Evolutionary conservation across 2,113 vertebrate genomes (phyloP).

Genomic region (Thamnophis sirtalis): DNA sequence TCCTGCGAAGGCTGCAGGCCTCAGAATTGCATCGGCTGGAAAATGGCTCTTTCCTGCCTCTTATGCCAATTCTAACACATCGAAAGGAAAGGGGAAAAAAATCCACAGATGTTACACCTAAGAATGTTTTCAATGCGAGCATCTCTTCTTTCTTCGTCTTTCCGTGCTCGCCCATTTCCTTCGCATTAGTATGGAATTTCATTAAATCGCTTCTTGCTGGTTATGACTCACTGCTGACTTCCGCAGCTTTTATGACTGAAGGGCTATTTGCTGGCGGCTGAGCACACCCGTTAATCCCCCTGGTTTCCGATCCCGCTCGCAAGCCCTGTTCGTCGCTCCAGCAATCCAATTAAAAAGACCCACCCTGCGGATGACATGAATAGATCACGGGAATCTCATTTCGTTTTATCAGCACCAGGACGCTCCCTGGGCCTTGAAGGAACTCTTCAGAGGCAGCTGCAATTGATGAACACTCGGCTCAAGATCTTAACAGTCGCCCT

Average conservation of each 20-base stretch:
- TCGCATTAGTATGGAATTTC: background rate
- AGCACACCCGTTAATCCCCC: background rate
- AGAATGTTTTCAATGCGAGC: background rate
- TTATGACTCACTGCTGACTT: background rate
- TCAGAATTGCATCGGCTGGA: rapidly evolving
- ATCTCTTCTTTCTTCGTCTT: background rate
- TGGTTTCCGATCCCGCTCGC: background rate
- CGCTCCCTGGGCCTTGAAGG: background rate
- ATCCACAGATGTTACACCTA: background rate
- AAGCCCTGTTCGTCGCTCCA: background rate
- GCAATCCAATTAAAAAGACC: background rate
- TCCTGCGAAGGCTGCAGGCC: background rate
- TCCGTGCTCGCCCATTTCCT: background rate
- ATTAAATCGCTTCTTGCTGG: background rate
- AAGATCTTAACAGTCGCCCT: background rate
- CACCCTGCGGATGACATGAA: background rate
- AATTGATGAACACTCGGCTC: background rate
- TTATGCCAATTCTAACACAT: background rate
- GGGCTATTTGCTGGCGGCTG: background rate
- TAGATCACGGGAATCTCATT: background rate
- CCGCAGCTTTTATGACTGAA: background rate
- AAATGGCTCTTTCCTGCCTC: background rate
- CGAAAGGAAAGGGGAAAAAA: background rate
- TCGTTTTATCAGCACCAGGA: background rate
- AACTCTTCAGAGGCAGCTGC: background rate